Percentiles rank a stretch among this genome's conserved stretches.
Conservation (phyloP, 2,888 invertebrate genomes). For the Andrena praecox region DNA sequence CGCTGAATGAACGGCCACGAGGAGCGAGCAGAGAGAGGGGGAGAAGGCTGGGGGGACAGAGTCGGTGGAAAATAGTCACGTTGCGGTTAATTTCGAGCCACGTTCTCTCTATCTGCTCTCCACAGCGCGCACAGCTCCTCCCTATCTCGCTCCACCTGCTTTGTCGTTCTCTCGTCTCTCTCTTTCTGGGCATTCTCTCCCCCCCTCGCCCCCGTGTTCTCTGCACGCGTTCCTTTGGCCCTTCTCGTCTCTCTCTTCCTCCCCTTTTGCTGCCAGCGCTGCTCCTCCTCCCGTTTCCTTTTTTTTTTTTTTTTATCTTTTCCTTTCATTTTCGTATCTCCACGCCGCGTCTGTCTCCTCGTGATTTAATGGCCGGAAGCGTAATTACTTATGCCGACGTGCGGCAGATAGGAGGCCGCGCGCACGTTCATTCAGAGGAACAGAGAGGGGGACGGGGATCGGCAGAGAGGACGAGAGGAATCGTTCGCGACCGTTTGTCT, state of each 20-base stretch:
- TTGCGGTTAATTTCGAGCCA: constrained; percentile 73
- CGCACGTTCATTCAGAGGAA: constrained; percentile 16
- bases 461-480: not conserved
- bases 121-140: constrained; percentile 32
- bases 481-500: constrained; percentile 31
- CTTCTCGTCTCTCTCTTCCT: not conserved
- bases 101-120: constrained; percentile 54
- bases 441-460: constrained; percentile 3
- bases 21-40: constrained; percentile 40
- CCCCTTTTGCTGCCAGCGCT: constrained; percentile 9
- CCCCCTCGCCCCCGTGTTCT: not conserved
- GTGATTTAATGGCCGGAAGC: constrained; percentile 80
- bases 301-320: constrained; percentile 23
- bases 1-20: constrained; percentile 48
- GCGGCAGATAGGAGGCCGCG: constrained; percentile 42
- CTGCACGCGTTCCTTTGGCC: constrained; percentile 8
- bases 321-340: constrained; percentile 61
- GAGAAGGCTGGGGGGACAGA: constrained; percentile 45
- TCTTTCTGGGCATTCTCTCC: not conserved
- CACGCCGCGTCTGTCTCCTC: constrained; percentile 61
- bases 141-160: constrained; percentile 26
- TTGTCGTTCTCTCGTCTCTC: not conserved
- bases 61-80: constrained; percentile 69
- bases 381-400: constrained; percentile 79
- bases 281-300: constrained; percentile 1